Base-by-base conservation (phyloP, 1,140 invertebrate genomes). In the Drepana arcuata region DNA sequence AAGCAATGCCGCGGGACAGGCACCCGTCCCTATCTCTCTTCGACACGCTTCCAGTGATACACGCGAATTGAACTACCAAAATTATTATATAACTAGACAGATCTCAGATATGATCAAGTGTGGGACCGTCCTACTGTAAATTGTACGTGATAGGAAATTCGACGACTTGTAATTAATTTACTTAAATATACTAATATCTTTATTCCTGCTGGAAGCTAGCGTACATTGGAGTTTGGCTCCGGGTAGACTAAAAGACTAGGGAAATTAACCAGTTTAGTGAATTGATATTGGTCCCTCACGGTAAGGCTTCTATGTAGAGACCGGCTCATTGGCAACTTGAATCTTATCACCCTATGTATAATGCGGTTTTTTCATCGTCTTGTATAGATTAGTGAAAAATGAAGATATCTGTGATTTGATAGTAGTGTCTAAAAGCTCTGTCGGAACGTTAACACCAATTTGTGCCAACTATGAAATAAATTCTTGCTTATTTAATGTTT, bases 41-140 rank as follows among this genome's bases (percentile, higher is more conserved):
- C n/a, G n/a, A n/a, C n/a, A n/a, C n/a, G n/a, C n/a, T n/a, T n/a
- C n/a, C n/a, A n/a, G n/a, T n/a, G n/a, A n/a, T n/a, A n/a, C n/a
- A n/a, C n/a, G n/a, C n/a, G n/a, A n/a, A n/a, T n/a, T n/a, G n/a
- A n/a, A n/a, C n/a, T n/a, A n/a, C n/a, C n/a, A n/a, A n/a, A n/a
- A n/a, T n/a, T n/a, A n/a, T n/a, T n/a, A 12, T 23, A 5, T 23
- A 38, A 41, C 48, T 35, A 41, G 53, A 57, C 71, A 77, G 77
- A 75, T 79, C 71, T 81, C 75, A 81, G 61, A 57, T 62, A 57
- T 64, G 54, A 62, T 41, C 62, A 59, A 61, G 68, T 78, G 69
- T 72, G 74, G 77, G 74, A 79, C 77, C 77, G 74, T 79, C 77
- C 77, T 79, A 62, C 49, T 75, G 66, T 78, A 73, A 63, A 68